Evolutionary conservation across 1,140 invertebrate genomes (phyloP).

Genomic region (Sycobia sp.): DNA sequence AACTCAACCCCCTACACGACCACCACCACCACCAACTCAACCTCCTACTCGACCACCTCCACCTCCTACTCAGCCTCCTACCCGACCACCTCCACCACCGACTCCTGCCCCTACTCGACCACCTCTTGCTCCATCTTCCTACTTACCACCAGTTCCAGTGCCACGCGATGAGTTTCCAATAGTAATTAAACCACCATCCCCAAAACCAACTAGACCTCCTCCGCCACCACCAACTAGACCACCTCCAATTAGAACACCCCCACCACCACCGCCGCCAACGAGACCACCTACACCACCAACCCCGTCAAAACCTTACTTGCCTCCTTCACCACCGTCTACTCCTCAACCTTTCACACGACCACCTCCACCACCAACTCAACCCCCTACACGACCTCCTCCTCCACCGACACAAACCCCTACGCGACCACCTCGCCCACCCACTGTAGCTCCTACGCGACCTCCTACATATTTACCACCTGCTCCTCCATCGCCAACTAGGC

Average conservation of each 20-base stretch:
- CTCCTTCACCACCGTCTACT: not conserved
- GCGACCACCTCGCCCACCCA: not conserved
- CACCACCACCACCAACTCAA: not conserved
- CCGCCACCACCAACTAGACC: slow-evolving; percentile 17
- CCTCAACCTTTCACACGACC: slow-evolving; percentile 19
- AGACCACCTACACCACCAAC: slow-evolving; percentile 15
- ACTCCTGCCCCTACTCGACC: slow-evolving; percentile 1
- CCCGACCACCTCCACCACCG: slow-evolving; percentile 18
- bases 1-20: slow-evolving; percentile 3
- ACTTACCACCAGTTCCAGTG: slow-evolving; percentile 4
- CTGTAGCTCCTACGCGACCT: slow-evolving; percentile 12
- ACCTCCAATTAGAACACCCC: not conserved
- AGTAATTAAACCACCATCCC: slow-evolving; percentile 12
- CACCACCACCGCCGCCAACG: not conserved
- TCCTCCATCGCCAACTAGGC: not conserved
- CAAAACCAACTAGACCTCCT: slow-evolving; percentile 4
- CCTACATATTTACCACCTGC: not conserved
- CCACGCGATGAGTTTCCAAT: too few relatives aligned
- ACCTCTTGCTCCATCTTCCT: not conserved
- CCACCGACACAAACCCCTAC: slow-evolving; percentile 18
- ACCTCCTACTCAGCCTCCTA: not conserved
- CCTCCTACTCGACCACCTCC: slow-evolving; percentile 19
- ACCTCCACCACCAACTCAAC: not conserved
- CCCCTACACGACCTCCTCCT: slow-evolving; percentile 14
- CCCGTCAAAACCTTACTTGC: too few relatives aligned